Evolutionary conservation across 2,888 invertebrate species (phyloP).

Genomic region (Drosophila mercatorum): DNA sequence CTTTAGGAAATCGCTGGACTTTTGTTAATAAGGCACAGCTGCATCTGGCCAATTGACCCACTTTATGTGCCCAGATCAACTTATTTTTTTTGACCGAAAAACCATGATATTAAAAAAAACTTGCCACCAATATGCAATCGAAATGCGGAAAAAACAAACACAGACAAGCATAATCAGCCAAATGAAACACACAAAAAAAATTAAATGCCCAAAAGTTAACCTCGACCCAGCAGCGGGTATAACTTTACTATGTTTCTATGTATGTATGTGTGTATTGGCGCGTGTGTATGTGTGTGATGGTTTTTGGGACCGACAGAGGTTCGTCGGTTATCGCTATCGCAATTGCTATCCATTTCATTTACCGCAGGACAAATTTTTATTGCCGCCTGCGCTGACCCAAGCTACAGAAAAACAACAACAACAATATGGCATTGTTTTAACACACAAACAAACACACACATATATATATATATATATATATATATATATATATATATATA

Average conservation of each 20-base stretch:
- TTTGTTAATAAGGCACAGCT: slow-evolving; percentile 68
- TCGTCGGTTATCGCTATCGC: slow-evolving; percentile 69
- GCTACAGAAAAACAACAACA: slow-evolving; percentile 33
- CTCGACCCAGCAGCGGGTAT: slow-evolving; percentile 59
- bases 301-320: slow-evolving; percentile 15
- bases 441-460: slow-evolving; percentile 7
- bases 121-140: no score
- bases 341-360: slow-evolving; percentile 77
- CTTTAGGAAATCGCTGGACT: slow-evolving; percentile 30
- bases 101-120: slow-evolving; percentile 54
- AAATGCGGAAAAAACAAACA: no score
- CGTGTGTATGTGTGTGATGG: slow-evolving; percentile 13
- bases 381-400: slow-evolving; percentile 70
- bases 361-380: slow-evolving; percentile 78
- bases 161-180: no score
- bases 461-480: no score
- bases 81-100: slow-evolving; percentile 18
- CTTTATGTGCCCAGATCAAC: slow-evolving; percentile 49
- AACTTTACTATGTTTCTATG: slow-evolving; percentile 33
- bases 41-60: slow-evolving; percentile 65
- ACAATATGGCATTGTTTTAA: slow-evolving; percentile 65
- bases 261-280: slow-evolving; percentile 14
- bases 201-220: slow-evolving; percentile 44
- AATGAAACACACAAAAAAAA: no score
- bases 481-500: no score